A percentile compares a stretch with the other conserved stretches of the same genome.
Conservation (phyloP, 2,113 vertebrate genomes). For the Myotis yumanensis region DNA sequence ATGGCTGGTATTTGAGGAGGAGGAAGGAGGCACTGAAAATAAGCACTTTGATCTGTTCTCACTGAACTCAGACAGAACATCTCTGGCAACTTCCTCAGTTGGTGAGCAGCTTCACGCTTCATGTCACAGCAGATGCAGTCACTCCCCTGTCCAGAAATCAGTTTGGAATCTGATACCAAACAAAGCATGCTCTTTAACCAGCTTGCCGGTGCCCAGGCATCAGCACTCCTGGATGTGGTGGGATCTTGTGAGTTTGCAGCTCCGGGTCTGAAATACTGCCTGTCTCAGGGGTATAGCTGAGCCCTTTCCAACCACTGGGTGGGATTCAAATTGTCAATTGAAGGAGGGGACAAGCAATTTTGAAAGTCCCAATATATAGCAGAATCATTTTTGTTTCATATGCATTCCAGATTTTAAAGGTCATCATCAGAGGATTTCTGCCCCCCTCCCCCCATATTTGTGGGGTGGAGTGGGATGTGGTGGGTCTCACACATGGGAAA, state of each 20-base stretch:
- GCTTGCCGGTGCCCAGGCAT: rapidly evolving
- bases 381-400: not conserved
- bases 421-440: not conserved
- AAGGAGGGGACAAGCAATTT: not conserved
- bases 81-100: not conserved
- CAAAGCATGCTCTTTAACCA: too few relatives aligned
- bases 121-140: not conserved
- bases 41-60: not conserved
- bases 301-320: too few relatives aligned
- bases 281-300: not conserved
- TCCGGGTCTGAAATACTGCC: not conserved
- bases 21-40: not conserved
- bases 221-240: rapidly evolving
- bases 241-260: not conserved
- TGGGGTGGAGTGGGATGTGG: too few relatives aligned
- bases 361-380: not conserved
- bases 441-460: not conserved
- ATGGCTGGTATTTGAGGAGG: not conserved
- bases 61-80: not conserved
- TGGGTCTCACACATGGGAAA: not conserved
- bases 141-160: not conserved
- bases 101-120: not conserved
- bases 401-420: not conserved
- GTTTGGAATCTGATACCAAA: not conserved
- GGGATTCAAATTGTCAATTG: not conserved